These are phyloP conservation scores for Myzus persicae DNA, from an alignment of 1,140 invertebrate species.

Conservation along the genomic window DNA sequence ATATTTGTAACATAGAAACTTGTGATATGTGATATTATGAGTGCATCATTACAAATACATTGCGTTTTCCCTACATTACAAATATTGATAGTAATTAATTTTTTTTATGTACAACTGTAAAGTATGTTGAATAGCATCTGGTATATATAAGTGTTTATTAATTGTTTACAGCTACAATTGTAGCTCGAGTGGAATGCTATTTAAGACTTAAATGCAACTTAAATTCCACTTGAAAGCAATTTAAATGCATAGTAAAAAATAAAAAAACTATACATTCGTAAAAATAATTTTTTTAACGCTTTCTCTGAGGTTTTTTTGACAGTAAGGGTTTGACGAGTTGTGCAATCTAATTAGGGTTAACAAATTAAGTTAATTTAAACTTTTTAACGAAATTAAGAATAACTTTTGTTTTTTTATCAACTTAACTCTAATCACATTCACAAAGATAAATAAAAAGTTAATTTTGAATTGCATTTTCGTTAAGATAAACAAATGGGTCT, in stretches of 20 bases:
- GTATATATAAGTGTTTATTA: background rate
- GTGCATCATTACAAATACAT: background rate
- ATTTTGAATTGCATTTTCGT: background rate
- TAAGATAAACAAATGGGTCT: background rate
- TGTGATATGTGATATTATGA: background rate
- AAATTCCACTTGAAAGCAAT: background rate
- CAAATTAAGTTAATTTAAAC: constrained; percentile 8
- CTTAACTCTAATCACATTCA: background rate
- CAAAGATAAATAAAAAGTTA: background rate
- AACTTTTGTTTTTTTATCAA: background rate
- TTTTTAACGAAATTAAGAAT: background rate
- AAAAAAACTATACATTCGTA: background rate
- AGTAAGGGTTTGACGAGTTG: background rate
- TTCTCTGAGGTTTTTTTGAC: background rate
- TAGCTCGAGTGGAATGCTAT: background rate
- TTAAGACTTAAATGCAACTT: background rate
- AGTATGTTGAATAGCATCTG: background rate
- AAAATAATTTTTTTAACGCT: background rate
- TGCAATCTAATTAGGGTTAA: background rate
- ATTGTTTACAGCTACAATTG: background rate
- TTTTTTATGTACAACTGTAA: background rate
- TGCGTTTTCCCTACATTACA: background rate
- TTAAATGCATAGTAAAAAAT: background rate
- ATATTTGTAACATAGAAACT: background rate
- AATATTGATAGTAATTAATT: background rate